These are phyloP conservation scores for Catocala sponsa DNA, from an alignment of 2,888 invertebrate genomes.

Conservation along the genomic window DNA sequence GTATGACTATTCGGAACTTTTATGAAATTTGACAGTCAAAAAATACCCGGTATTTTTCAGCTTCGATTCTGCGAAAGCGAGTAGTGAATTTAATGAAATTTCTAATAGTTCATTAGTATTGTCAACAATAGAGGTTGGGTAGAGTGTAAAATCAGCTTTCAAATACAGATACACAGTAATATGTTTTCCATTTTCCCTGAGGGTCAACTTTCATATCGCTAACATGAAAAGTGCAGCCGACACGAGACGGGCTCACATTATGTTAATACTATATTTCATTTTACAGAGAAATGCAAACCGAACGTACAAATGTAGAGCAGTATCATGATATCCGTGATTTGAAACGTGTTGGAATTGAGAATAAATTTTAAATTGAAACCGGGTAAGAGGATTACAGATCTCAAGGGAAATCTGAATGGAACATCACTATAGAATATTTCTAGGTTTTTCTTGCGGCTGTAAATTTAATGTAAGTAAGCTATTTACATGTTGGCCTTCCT, in stretches of 20 bases:
- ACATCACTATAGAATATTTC: constrained; percentile 54
- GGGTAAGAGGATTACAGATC: constrained; percentile 60
- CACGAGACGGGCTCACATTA: constrained; percentile 32
- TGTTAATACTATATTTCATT: constrained; percentile 46
- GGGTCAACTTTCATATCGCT: constrained; percentile 24
- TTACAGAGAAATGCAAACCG: constrained; percentile 38
- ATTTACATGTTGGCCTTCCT: constrained; percentile 33
- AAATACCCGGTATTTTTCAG: constrained; percentile 1
- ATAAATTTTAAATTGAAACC: constrained; percentile 63
- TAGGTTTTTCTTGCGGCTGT: constrained; percentile 48
- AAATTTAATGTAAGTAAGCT: constrained; percentile 41
- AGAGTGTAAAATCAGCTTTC: not conserved
- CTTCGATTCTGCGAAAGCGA: not conserved
- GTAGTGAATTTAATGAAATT: too few species aligned
- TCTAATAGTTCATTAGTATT: too few species aligned
- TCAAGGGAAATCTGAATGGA: constrained; percentile 63
- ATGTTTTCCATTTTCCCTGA: constrained; percentile 10
- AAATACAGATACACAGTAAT: not conserved
- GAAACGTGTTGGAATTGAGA: constrained; percentile 53
- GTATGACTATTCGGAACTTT: not conserved
- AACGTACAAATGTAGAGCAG: constrained; percentile 30
- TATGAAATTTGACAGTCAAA: constrained; percentile 3
- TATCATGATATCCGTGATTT: constrained; percentile 46
- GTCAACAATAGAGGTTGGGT: not conserved
- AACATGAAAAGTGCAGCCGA: constrained; percentile 6